phyloP scores from a whole-genome alignment of 2,797 vertebrate genomes.

The Sylvia borin region DNA sequence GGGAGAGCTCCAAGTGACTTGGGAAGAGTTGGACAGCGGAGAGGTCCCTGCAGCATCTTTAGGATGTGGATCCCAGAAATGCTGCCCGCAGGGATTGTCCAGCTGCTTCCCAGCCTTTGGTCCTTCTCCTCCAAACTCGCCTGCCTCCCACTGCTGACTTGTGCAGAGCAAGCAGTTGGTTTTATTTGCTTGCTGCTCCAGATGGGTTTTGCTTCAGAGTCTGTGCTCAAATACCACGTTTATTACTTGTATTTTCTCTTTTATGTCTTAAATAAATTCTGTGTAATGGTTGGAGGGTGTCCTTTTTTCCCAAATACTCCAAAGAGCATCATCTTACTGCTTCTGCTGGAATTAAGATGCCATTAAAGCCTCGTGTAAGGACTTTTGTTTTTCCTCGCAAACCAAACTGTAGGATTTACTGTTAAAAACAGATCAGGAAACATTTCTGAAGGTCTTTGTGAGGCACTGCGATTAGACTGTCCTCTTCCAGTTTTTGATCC shows the following conservation, averaged over 20 bases:
- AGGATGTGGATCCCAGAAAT: background rate
- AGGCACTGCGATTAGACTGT: rapidly evolving
- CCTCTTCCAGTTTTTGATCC: background rate
- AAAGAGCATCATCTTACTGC: background rate
- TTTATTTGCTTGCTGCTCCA: conserved; percentile 29
- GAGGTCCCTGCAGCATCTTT: background rate
- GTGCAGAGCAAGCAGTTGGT: background rate
- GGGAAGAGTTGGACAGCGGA: rapidly evolving
- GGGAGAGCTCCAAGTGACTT: background rate
- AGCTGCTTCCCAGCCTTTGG: background rate
- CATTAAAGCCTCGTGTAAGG: background rate
- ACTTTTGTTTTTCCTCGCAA: background rate
- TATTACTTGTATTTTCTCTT: conserved; percentile 48
- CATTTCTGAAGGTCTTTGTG: background rate
- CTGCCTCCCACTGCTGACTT: background rate
- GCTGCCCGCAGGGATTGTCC: rapidly evolving
- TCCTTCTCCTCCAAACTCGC: background rate
- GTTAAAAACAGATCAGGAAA: background rate
- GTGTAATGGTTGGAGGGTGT: background rate
- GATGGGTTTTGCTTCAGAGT: conserved; percentile 2
- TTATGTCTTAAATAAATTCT: conserved; percentile 36
- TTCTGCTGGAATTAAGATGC: background rate
- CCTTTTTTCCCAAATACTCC: background rate
- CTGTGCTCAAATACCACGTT: background rate
- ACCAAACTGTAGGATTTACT: background rate